Evolutionary conservation across 23 tunicate species (phyloP), one percentile per base, ranked within the genome.

Genomic region (Halocynthia roretzi): DNA sequence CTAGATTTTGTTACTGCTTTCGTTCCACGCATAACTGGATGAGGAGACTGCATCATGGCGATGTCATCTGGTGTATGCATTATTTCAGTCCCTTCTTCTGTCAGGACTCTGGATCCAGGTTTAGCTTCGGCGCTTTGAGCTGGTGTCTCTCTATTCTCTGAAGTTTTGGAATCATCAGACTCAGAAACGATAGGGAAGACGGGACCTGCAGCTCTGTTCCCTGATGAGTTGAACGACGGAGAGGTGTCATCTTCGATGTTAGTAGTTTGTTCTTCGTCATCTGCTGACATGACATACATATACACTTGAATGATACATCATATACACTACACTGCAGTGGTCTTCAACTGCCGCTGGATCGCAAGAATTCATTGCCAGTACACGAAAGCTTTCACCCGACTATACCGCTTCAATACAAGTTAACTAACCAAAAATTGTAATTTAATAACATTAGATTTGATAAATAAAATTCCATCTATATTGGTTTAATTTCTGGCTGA

Each of bases 1-100:
- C 78, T 74, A 64, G 60, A 54, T 56, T 74, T 74, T 2, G 63
- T 15, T 5, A 14, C 64, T 14, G 56, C 19, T 49, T 74, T 74
- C 56, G 56, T 14, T n/a, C 62, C 78, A 50, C 78, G 55, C 14
- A 74, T 50, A 8, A 54, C 56, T 14, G 78, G 63, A 53, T 62
- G 78, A 8, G 17, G 63, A 12, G 78, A 22, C 10, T 64, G 78
- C 8, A 40, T 64, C 63, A 74, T 9, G 40, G 56, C 17, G 60
- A 53, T n/a, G 0, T 74, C 78, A 17, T 74, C 78, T 5, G 78
- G 78, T 54, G 78, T 74, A 5, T 74, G 55, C 31, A 50, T 54
- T n/a, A 19, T 31, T 11, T 74, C 63, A 12, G 56, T 31, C 0
- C 23, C 78, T 10, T 54, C 78, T 64, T 53, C 50, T 48, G 56